phyloP scores from a whole-genome alignment of 37 sponge, comb jelly and placozoan species.

The Petrosia ficiformis region DNA sequence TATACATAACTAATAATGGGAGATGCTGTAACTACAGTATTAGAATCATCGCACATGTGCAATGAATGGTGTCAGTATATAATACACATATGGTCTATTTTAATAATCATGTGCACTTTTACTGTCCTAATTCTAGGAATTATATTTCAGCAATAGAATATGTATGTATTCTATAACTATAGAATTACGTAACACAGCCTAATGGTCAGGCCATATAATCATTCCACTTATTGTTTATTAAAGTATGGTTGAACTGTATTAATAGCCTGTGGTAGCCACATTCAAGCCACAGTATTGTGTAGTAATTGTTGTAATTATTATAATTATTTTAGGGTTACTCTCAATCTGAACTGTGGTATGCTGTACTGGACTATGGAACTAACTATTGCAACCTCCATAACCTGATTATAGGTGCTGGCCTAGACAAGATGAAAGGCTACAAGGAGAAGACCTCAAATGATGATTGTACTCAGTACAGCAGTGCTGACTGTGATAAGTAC shows the following conservation, averaged over 20 bases:
- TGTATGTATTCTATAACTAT: no score
- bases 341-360: slow-evolving; percentile 76
- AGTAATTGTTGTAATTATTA: background rate
- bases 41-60: no score
- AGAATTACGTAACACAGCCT: no score
- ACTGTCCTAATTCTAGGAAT: no score
- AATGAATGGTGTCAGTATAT: no score
- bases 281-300: background rate
- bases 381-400: slow-evolving; percentile 89
- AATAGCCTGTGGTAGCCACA: background rate
- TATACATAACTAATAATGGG: no score
- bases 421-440: slow-evolving; percentile 37
- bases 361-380: slow-evolving; percentile 75
- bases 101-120: no score
- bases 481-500: slow-evolving; percentile 63
- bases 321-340: slow-evolving; percentile 54
- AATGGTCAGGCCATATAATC: no score
- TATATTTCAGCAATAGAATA: no score
- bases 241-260: background rate
- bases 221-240: background rate
- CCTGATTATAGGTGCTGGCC: slow-evolving; percentile 55
- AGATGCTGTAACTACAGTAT: no score
- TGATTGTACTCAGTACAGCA: slow-evolving; percentile 72
- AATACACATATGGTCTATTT: no score
- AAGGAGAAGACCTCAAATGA: slow-evolving; percentile 54